Evolutionary conservation across 2,888 invertebrate genomes (phyloP).

Genomic region (Parnassius smintheus): DNA sequence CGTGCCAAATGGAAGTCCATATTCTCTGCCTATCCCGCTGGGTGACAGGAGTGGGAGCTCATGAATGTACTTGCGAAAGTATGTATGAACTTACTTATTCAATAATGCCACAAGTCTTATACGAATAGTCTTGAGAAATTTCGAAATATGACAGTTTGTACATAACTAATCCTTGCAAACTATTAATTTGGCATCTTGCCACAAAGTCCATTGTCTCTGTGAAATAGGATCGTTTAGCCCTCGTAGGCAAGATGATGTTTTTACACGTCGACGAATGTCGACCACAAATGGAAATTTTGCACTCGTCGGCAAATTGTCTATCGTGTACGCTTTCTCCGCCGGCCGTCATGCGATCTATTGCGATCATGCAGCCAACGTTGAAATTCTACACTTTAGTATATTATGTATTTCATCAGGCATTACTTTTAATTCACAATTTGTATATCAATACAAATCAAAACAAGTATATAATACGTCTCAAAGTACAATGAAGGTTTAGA

Average conservation of each 20-base stretch:
- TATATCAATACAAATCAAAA: too few relatives aligned
- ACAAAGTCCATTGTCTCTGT: neutral
- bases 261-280: neutral
- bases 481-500: too few relatives aligned
- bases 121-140: too few relatives aligned
- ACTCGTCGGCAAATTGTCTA: neutral
- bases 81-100: too few relatives aligned
- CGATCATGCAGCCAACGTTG: constrained; percentile 9
- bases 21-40: too few relatives aligned
- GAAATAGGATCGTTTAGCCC: neutral
- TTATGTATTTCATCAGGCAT: too few relatives aligned
- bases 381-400: neutral
- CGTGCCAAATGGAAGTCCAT: too few relatives aligned
- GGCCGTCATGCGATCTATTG: constrained; percentile 5
- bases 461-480: too few relatives aligned
- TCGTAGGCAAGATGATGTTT: neutral
- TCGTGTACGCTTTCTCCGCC: constrained; percentile 7
- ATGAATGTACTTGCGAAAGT: too few relatives aligned
- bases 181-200: neutral
- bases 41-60: too few relatives aligned
- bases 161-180: neutral
- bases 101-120: too few relatives aligned
- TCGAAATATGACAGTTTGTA: neutral
- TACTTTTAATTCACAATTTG: too few relatives aligned
- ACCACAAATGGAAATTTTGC: neutral